These are phyloP conservation scores for Arizona elegans DNA, from an alignment of 2,113 vertebrate species.

Conservation along the genomic window DNA sequence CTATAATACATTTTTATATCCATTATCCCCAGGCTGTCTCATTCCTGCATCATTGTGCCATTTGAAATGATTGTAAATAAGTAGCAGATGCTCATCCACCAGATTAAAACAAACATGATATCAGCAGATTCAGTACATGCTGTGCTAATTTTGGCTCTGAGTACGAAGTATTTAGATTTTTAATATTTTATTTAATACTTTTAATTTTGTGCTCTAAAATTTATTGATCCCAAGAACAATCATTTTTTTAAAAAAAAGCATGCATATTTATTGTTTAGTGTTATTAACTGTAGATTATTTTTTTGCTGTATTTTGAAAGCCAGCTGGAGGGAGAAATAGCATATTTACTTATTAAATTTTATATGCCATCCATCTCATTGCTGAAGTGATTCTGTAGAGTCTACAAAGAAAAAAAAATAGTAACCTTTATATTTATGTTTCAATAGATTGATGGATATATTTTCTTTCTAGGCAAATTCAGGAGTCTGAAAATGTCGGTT, in stretches of 20 bases:
- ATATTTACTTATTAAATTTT: too few species aligned
- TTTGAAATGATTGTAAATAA: conserved; percentile 51
- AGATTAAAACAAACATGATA: conserved; percentile 49
- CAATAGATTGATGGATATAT: background rate
- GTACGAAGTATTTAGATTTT: conserved; percentile 37
- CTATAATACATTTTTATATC: conserved; percentile 44
- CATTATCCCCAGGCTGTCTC: conserved; percentile 25
- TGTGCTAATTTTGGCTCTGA: conserved; percentile 37
- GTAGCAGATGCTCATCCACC: conserved; percentile 50
- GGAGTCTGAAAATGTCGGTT: background rate
- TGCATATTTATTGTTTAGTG: background rate
- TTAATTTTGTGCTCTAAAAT: background rate
- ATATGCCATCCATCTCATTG: too few species aligned
- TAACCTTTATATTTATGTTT: too few species aligned
- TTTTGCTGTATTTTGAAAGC: too few species aligned
- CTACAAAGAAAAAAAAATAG: too few species aligned
- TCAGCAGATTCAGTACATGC: conserved; percentile 31
- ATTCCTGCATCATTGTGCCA: conserved; percentile 38
- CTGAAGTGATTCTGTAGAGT: too few species aligned
- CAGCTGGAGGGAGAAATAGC: too few species aligned
- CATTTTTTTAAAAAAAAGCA: background rate
- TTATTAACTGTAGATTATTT: background rate
- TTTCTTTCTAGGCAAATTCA: background rate
- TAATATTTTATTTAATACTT: background rate
- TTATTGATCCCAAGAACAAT: background rate